Conservation (phyloP, 2,888 invertebrate genomes). For the Merodon equestris region DNA sequence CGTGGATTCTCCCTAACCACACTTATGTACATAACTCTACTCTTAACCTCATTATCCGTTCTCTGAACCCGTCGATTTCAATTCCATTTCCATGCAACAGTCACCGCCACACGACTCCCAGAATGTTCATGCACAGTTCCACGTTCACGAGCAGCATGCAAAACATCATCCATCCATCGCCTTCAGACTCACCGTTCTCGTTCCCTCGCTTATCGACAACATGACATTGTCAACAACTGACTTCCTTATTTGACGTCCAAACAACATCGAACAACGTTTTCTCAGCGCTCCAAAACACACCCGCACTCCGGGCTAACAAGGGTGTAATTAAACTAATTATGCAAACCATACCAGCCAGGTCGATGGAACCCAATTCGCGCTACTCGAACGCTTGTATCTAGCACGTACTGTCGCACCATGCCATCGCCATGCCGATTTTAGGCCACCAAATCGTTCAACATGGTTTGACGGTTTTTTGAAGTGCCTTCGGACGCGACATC, state of each 20-base stretch:
- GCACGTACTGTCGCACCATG: conserved; percentile 9
- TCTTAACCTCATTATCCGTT: conserved; percentile 21
- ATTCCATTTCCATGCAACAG: conserved; percentile 24
- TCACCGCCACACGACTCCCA: not conserved
- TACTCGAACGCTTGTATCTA: conserved; percentile 26
- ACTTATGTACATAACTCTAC: conserved; percentile 17
- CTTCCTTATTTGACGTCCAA: conserved; percentile 49
- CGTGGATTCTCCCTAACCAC: too few relatives aligned
- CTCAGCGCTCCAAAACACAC: conserved; percentile 18
- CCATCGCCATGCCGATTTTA: too few relatives aligned
- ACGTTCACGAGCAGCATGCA: conserved; percentile 22
- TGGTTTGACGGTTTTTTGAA: too few relatives aligned
- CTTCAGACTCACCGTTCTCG: conserved; percentile 6
- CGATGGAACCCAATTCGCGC: conserved; percentile 54
- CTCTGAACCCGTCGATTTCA: conserved; percentile 4
- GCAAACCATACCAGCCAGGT: conserved; percentile 32
- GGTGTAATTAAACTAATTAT: conserved; percentile 62
- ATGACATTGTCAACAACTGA: conserved; percentile 32
- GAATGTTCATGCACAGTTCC: conserved; percentile 4
- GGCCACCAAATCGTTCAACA: too few relatives aligned
- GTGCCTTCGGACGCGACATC: too few relatives aligned
- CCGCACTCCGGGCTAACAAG: not conserved
- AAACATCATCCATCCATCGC: conserved; percentile 25
- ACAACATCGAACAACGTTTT: conserved; percentile 26
- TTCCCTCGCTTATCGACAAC: conserved; percentile 30